These are phyloP conservation scores for Machimus atricapillus DNA, from an alignment of 2,888 invertebrate genomes.

Conservation along the genomic window DNA sequence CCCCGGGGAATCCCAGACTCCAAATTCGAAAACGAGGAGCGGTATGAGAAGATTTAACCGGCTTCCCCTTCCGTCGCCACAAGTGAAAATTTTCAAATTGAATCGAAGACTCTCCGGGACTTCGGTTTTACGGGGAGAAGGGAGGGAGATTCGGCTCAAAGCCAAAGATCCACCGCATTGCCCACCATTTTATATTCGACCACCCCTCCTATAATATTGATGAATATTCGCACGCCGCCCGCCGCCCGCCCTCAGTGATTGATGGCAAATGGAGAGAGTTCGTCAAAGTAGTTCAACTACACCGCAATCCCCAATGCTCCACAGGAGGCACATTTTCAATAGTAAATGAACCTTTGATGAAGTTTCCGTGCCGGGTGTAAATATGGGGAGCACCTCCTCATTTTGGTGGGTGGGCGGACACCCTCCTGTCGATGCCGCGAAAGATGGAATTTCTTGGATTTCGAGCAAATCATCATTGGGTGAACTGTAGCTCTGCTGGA, in stretches of 20 bases:
- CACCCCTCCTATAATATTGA: not conserved
- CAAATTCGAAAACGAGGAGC: not conserved
- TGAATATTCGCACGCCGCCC: not conserved
- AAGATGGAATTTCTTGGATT: not conserved
- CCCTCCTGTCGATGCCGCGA: not conserved
- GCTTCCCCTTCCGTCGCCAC: slow-evolving; percentile 3
- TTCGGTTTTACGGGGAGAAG: not conserved
- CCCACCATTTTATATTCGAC: not conserved
- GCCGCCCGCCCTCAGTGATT: not conserved
- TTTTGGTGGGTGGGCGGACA: not conserved
- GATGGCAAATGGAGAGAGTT: slow-evolving; percentile 9
- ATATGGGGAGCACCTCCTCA: not conserved
- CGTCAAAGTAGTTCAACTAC: not conserved
- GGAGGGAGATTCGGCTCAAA: not conserved
- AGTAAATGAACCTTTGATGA: slow-evolving; percentile 20
- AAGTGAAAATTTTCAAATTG: slow-evolving; percentile 27
- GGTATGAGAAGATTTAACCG: not conserved
- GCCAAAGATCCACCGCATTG: not conserved
- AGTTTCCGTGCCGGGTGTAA: not conserved
- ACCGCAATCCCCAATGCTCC: not conserved
- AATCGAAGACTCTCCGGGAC: not conserved
- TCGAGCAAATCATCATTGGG: not conserved
- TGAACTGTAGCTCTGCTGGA: not conserved
- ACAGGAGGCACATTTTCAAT: not conserved
- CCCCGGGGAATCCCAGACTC: not conserved